Conservation (phyloP, 2,113 vertebrate genomes). For the Potamarius usumacintae region DNA sequence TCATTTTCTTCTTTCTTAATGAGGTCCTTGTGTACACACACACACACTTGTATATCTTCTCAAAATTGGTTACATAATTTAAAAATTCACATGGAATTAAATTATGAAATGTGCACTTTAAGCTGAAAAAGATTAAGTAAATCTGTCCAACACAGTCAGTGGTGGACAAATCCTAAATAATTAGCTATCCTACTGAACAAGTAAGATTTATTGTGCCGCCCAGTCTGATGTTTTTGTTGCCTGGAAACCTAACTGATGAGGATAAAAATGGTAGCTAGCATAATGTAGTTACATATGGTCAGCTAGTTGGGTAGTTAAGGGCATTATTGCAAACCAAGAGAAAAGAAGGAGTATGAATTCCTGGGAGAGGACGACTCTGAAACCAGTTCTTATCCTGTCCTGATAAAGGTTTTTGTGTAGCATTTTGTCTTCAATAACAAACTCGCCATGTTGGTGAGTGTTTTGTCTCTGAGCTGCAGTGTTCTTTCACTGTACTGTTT, state of each 20-base stretch:
- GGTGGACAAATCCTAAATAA: neutral
- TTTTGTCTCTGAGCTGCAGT: neutral
- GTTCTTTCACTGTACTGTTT: neutral
- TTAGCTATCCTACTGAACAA: neutral
- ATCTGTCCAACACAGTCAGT: neutral
- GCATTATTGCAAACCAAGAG: neutral
- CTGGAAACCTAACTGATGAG: neutral
- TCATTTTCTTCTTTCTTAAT: neutral
- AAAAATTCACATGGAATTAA: neutral
- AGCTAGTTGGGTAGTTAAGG: neutral
- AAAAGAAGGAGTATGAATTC: neutral
- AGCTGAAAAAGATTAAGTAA: neutral
- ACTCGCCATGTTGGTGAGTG: neutral
- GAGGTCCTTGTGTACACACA: neutral
- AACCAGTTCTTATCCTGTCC: neutral
- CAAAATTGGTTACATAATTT: neutral
- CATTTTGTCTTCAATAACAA: neutral
- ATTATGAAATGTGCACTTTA: neutral
- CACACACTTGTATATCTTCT: neutral
- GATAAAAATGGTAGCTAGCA: neutral
- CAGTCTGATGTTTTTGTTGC: neutral
- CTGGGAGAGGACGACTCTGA: neutral
- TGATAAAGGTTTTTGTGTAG: neutral
- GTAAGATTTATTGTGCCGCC: neutral
- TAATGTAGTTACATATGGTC: neutral